Evolutionary conservation across 2,113 vertebrate species (phyloP).

Genomic region (Aldabrachelys gigantea): DNA sequence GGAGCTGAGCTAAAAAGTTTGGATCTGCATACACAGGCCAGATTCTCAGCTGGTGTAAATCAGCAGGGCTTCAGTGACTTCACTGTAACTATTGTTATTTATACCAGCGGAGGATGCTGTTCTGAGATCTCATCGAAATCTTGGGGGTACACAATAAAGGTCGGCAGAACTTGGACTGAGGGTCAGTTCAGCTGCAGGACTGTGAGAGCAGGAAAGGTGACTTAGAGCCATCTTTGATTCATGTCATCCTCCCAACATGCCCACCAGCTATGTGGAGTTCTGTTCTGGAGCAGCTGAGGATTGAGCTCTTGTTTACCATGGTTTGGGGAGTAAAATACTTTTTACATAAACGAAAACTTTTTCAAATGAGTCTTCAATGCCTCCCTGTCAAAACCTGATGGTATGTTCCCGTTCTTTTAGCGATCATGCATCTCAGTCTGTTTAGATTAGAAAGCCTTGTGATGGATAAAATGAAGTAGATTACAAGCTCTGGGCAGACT

Average conservation of each 20-base stretch:
- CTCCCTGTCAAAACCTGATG: conserved; percentile 44
- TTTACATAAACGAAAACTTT: conserved; percentile 43
- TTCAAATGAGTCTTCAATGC: conserved; percentile 36
- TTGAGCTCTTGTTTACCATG: background rate
- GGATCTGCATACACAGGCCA: fast-evolving
- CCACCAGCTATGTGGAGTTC: background rate
- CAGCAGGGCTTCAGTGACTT: background rate
- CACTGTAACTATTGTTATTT: background rate
- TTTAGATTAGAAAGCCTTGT: conserved; percentile 35
- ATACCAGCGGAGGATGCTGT: background rate
- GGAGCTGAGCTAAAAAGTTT: background rate
- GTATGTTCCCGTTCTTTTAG: conserved; percentile 42
- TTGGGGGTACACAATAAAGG: background rate
- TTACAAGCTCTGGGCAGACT: conserved; percentile 64
- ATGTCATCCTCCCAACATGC: conserved; percentile 18
- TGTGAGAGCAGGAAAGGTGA: background rate
- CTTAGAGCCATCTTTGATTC: background rate
- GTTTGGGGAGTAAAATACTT: conserved; percentile 2
- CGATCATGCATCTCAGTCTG: conserved; percentile 42
- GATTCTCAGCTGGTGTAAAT: background rate
- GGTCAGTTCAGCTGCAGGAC: background rate
- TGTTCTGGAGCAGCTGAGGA: background rate
- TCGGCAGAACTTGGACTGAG: background rate
- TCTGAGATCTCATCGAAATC: background rate
- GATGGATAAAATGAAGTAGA: conserved; percentile 63